Evolutionary conservation across 2,797 vertebrate genomes (phyloP), one percentile per base, ranked within the genome.

Genomic region (Prunella strophiata): DNA sequence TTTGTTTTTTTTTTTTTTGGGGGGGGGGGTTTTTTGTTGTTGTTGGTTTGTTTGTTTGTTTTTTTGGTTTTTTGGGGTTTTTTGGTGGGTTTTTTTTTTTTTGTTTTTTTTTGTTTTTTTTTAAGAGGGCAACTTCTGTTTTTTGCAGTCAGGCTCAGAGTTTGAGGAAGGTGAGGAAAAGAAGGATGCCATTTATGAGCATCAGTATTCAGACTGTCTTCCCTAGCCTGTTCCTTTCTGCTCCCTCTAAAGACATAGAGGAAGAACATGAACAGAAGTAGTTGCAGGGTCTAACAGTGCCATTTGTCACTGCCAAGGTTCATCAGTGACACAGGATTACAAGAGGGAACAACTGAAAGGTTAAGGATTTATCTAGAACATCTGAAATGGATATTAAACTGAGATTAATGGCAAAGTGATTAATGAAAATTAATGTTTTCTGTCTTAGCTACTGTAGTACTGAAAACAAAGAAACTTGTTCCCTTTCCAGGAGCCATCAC

Each of bases 351-450:
- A 88, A 89, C 51, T 73, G 42, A 96, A 96, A 97, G 92, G 89
- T 96, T 96, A 96, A 93, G 89, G 75, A 93, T 96, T 94, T 95
- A 93, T 95, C 90, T 85, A 88, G 84, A 93, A 91, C 51, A 91
- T 94, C 93, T 78, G 93, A 96, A 96, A 87, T 5, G 1, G 82
- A 93, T 93, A 93, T 75, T 95, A 94, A 94, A 85, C 82, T 21
- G 59, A 94, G 91, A 96, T 96, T 86, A 92, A 97, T 88, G 84
- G 68, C 59, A 43, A 79, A 80, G 18, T 14, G 6, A 75, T 85
- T 93, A 91, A 92, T 84, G 89, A 85, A 89, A 94, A 94, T 80
- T 82, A 88, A 92, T 68, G 71, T 71, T 93, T 89, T 47, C 59
- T 85, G 67, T 40, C 76, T 80, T 72, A 30, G 40, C 79, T 54